Evolutionary conservation across 2,113 vertebrate species (phyloP), one percentile per base, ranked within the genome.

Genomic region (Austrofundulus limnaeus): DNA sequence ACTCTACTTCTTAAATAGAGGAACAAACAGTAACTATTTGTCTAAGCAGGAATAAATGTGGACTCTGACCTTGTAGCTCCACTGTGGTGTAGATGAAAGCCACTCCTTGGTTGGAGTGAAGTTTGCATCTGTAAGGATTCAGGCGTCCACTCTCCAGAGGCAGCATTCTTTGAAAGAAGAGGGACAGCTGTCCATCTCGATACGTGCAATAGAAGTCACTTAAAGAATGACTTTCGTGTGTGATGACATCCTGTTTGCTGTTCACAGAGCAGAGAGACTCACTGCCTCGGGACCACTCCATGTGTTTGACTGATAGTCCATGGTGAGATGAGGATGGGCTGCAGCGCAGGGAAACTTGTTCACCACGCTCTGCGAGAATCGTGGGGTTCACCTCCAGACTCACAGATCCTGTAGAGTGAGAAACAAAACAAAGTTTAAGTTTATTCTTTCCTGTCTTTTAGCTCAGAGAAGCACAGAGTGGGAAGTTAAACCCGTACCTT

Each of bases 31-130:
- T 34, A 10, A 34, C 9, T 28, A 1, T 61, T 63, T 28, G 5
- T 0, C 0, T 14, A 15, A 37, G 16, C 12, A 43, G 23, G 14
- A 64, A n/a, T 9, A 42, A 34, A 50, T 4, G 11, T 61, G 12
- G 42, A 73, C 45, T 70, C 86, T 88, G 51, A 89, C 89, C 89
- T 83, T 80, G 46, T 14, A 87, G 20, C 13, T 76, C 45, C 72
- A 88, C 55, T 0, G 0, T 42, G 34, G 82, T 85, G 0, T 38
- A 9, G 1, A 0, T 0, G 11, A 50, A 0, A 0, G 0, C 0
- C 2, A 19, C 10, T 21, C 85, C 88, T 3, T 2, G n/a, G 70
- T 71, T 78, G 46, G 87, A 88, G 16, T 4, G 69, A 1, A 87
- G 60, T 51, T 90, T 88, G 70, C 89, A 90, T 9, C 3, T 51